These are phyloP conservation scores for Megalurothrips usitatus DNA, from an alignment of 2,888 invertebrate species.

Conservation along the genomic window DNA sequence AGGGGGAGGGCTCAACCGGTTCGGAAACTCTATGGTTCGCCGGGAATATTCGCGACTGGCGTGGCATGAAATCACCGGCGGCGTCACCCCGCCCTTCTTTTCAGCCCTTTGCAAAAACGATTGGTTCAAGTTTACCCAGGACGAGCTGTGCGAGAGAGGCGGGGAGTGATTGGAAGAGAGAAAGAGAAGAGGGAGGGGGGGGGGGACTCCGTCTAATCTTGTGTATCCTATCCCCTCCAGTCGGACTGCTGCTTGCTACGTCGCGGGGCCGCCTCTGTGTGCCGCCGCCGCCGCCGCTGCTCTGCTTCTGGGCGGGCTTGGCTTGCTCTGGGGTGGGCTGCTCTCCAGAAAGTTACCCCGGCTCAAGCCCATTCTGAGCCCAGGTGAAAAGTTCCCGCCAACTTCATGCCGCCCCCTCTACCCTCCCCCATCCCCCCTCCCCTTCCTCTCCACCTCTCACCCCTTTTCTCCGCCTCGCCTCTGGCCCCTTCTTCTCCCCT, in stretches of 20 bases:
- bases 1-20: neutral
- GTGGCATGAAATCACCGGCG: neutral
- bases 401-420: neutral
- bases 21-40: neutral
- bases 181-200: no score
- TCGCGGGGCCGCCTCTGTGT: neutral
- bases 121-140: neutral
- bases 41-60: neutral
- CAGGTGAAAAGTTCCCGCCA: conserved; percentile 5
- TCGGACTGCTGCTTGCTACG: no score
- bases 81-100: neutral
- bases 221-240: neutral
- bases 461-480: neutral
- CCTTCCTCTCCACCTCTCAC: neutral
- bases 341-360: conserved; percentile 7
- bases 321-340: neutral
- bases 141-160: no score
- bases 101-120: conserved; percentile 1
- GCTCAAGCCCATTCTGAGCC: neutral
- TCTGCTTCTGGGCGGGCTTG: no score
- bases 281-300: neutral
- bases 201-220: neutral
- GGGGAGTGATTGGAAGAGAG: no score
- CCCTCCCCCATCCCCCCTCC: neutral
- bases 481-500: neutral